phyloP scores from a whole-genome alignment of 2,113 vertebrate species.

The Chaenocephalus aceratus region DNA sequence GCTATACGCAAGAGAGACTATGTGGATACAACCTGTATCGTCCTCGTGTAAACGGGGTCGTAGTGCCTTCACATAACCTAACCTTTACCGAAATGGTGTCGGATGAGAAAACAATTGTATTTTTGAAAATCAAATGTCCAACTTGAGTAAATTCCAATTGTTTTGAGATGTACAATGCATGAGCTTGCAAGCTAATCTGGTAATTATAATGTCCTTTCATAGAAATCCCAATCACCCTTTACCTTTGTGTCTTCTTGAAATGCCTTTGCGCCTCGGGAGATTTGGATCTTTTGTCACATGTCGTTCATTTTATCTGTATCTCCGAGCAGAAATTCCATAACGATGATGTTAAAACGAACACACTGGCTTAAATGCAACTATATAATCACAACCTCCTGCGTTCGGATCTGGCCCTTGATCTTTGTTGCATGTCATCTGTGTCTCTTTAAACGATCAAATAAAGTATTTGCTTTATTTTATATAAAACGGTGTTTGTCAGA shows the following conservation, averaged over 20 bases:
- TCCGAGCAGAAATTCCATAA: constrained; percentile 39
- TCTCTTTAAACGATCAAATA: constrained; percentile 59
- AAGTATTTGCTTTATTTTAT: constrained; percentile 50
- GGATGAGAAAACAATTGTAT: not conserved
- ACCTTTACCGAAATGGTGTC: not conserved
- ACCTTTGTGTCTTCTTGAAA: not conserved
- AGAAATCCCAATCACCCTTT: constrained; percentile 1
- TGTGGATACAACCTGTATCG: no score
- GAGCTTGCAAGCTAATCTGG: not conserved
- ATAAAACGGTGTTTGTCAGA: constrained; percentile 47
- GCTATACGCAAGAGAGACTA: no score
- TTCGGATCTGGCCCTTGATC: constrained; percentile 54
- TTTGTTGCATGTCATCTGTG: constrained; percentile 53
- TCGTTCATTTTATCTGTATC: constrained; percentile 37
- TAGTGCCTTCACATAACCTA: not conserved
- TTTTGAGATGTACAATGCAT: not conserved
- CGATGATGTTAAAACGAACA: constrained; percentile 30
- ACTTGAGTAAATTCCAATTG: not conserved
- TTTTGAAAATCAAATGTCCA: not conserved
- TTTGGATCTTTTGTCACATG: constrained; percentile 25
- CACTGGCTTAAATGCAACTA: constrained; percentile 29
- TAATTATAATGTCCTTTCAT: not conserved
- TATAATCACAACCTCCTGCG: constrained; percentile 60
- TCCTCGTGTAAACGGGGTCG: no score
- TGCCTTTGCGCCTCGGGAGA: not conserved